Evolutionary conservation across 2,888 invertebrate species (phyloP).

Genomic region (Agrotis exclamationis): DNA sequence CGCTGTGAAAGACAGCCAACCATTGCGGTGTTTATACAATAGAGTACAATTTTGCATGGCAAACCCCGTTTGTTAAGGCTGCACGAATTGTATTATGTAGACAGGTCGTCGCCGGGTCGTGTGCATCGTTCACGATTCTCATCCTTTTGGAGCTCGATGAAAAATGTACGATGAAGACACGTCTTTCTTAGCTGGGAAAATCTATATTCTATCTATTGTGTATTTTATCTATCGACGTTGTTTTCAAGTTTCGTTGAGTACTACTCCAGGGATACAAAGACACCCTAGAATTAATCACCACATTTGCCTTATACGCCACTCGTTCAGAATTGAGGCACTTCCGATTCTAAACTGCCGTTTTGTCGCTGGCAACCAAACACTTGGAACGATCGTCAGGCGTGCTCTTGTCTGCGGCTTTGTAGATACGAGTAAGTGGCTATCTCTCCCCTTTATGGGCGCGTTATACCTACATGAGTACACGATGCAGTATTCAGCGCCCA

Average conservation of each 20-base stretch:
- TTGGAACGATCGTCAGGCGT: constrained; percentile 39
- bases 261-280: not conserved
- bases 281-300: too few relatives aligned
- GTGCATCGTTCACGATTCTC: constrained; percentile 45
- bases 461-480: constrained; percentile 23
- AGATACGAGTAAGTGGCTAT: constrained; percentile 56
- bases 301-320: not conserved
- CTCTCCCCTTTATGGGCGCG: constrained; percentile 30
- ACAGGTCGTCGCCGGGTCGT: constrained; percentile 55
- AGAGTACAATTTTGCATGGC: constrained; percentile 49
- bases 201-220: not conserved
- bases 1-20: constrained; percentile 26
- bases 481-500: constrained; percentile 13
- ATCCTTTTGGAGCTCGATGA: constrained; percentile 21
- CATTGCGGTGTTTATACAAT: constrained; percentile 34
- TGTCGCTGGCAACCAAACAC: constrained; percentile 46
- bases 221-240: not conserved
- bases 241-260: not conserved
- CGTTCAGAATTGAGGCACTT: constrained; percentile 28
- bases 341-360: constrained; percentile 34
- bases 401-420: constrained; percentile 43
- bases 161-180: constrained; percentile 14
- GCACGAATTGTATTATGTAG: constrained; percentile 59
- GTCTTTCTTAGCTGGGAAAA: constrained; percentile 13
- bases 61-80: constrained; percentile 28